Evolutionary conservation across 2,888 invertebrate species (phyloP), one percentile per base, ranked within the genome.

Genomic region (Dynastes grantii): DNA sequence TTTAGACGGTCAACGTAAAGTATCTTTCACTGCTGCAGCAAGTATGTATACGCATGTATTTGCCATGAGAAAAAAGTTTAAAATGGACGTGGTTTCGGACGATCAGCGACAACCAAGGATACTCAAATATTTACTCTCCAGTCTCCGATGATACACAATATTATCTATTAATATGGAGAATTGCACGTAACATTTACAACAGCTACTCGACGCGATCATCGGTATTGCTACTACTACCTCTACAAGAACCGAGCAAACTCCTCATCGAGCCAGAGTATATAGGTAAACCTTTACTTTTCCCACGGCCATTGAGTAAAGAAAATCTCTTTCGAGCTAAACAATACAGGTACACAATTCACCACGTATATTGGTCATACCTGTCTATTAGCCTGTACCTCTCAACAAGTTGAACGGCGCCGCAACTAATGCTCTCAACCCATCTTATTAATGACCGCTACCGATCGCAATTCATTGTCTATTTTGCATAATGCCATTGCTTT

Each of bases 331-430:
- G 27, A 70, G 68, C 84, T 84, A 85, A 87, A 87, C 87, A 87
- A 87, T 87, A 87, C 86, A 82, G 83, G 85, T 84, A 85, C 87
- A 84, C 87, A 87, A 87, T 85, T 86, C 85, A 86, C 86, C 86
- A 27, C 29, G 61, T 73, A 73, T 73, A 73, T 73, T 73, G 73
- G 73, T 73, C 61, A 73, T 73, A 73, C 84, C 84, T 85, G 86
- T 85, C 86, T 85, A 86, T 87, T 87, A 87, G 83, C 81, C 85
- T 84, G 85, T 83, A 84, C 83, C 85, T 83, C 84, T 82, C 84
- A 85, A 85, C 85, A 85, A 84, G 85, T 85, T 82, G 81, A 77
- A 81, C 83, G 83, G 84, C 84, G 84, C 84, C 85, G 83, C 83
- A 79, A 82, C 81, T 83, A 83, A 83, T 82, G 81, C 82, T 79